phyloP scores from a whole-genome alignment of 2,113 vertebrate genomes.

The Xenopus borealis region DNA sequence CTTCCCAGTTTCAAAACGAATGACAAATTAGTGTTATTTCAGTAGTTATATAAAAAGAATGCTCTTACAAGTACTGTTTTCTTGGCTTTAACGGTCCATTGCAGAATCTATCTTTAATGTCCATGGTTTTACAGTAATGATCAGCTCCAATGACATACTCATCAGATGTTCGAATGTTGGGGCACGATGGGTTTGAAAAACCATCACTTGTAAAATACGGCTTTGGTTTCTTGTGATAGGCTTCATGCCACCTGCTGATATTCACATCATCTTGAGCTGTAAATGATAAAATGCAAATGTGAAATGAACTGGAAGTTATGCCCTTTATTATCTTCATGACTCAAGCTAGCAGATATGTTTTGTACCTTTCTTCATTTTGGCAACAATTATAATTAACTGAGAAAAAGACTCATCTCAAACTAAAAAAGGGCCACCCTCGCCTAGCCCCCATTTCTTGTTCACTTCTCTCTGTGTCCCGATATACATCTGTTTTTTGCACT shows the following conservation, averaged over 20 bases:
- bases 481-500: no score
- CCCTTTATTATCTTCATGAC: no score
- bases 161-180: constrained; percentile 58
- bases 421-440: no score
- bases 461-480: no score
- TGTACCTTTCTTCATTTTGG: no score
- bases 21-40: not conserved
- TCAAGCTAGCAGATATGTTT: no score
- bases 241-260: constrained; percentile 87
- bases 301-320: no score
- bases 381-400: no score
- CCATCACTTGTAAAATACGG: constrained; percentile 89
- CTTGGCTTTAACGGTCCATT: constrained; percentile 92
- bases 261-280: constrained; percentile 82
- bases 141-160: constrained; percentile 84
- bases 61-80: constrained; percentile 87
- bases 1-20: no score
- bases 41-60: not conserved
- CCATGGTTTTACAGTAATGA: constrained; percentile 69
- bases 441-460: no score
- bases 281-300: constrained; percentile 9
- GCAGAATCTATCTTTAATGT: constrained; percentile 76
- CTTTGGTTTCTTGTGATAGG: constrained; percentile 75
- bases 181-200: constrained; percentile 82
- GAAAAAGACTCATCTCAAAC: no score